Base-by-base conservation (phyloP, 2,797 vertebrate genomes). In the Melopsittacus undulatus region DNA sequence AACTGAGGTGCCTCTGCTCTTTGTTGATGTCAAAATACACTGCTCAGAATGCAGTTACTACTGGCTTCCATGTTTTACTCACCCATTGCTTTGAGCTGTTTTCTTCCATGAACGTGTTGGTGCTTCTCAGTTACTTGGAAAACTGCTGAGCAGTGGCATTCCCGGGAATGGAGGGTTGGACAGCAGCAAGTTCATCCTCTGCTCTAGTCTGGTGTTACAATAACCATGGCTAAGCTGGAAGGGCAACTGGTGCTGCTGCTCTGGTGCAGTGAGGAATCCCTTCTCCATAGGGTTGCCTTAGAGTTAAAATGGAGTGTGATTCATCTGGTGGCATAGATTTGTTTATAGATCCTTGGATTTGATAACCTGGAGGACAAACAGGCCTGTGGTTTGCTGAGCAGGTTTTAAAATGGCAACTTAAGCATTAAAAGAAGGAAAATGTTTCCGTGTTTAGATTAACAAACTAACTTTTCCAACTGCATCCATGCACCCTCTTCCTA, bases 391-490 rank as follows among this genome's bases (percentile, higher is more conserved):
- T 62, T 83, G 72, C 34, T 36, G 21, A 73, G 56, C 3, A 9
- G 36, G 7, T 57, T 78, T 89, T 72, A 7, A 13, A 87, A 54
- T 14, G 10, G 26, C 21, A 54, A 76, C 73, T 70, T 11, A 84
- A 63, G 79, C 13, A 3, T 85, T 92, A 45, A 77, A 84, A 87
- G 26, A 49, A 81, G 57, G 79, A 22, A 77, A 87, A 70, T 3
- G 10, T 40, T 62, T 70, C 22, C 89, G 66, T 77, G n/a, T 75
- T 82, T 77, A 32, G 46, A 74, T 82, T 90, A 90, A 94, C 61
- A 86, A 72, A 90, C 75, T 54, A 72, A 84, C 81, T 80, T 92
- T 83, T 61, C 17, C 79, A 63, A 40, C 48, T 64, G 84, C 73
- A 92, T 81, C 83, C 34, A 16, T 24, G 43, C 79, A 27, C 32